Evolutionary conservation across 2,888 invertebrate genomes (phyloP), one percentile per base, ranked within the genome.

Genomic region (Barypeithes pellucidus): DNA sequence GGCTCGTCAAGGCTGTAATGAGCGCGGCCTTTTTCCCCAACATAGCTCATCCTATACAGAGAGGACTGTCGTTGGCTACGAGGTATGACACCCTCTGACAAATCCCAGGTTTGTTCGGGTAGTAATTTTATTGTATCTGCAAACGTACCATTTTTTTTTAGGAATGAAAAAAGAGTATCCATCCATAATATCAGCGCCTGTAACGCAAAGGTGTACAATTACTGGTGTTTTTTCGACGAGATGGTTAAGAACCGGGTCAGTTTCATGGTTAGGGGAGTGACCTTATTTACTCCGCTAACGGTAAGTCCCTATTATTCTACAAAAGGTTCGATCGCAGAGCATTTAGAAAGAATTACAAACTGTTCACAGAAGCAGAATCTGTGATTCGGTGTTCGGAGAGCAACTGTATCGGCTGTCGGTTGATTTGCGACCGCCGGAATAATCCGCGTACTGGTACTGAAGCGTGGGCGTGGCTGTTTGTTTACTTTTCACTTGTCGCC

Each of bases 11-110:
- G 83, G 94, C 95, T 0, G 95, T 95, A 1, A 87, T 98, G 36
- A 91, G 93, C 24, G 94, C 95, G 3, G 98, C 98, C 0, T 88
- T 95, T 72, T 98, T 98, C 86, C 98, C 99, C 0, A 95, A 95
- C 79, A 85, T 98, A 50, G 94, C 94, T 16, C 89, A 77, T 75
- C 80, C 77, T 8, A 20, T 65, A 14, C 67, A 71, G 12, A 70
- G 72, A n/a, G 76, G 75, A 39, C 24, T 77, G 76, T 90, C 90
- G 50, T 66, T 80, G 77, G 89, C 90, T 54, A 88, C 90, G 0
- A 89, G 88, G 82, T 82, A 79, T 33, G n/a, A 59, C 11, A 29
- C 29, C 7, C 7, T 24, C 5, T 24, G n/a, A n/a, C n/a, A n/a
- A n/a, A n/a, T n/a, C n/a, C n/a, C n/a, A n/a, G n/a, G n/a, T n/a